These are phyloP conservation scores for Mus minutoides DNA, from an alignment of 2,797 vertebrate genomes.

Conservation along the genomic window DNA sequence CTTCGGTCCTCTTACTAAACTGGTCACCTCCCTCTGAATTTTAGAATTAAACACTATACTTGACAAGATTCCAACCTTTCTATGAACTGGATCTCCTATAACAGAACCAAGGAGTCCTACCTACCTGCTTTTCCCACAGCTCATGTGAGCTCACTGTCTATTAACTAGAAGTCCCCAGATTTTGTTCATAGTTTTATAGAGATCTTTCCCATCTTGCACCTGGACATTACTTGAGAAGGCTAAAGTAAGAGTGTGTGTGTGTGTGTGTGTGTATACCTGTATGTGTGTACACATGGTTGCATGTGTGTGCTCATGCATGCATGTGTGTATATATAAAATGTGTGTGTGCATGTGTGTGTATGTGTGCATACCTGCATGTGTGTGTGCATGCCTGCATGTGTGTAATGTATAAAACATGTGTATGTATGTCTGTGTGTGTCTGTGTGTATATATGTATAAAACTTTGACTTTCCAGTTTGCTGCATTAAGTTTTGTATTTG, in stretches of 20 bases:
- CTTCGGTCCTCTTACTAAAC: constrained; percentile 29
- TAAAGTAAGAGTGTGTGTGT: background rate
- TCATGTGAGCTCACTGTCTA: too few species aligned
- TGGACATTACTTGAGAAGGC: background rate
- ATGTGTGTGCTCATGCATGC: too few species aligned
- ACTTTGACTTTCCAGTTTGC: background rate
- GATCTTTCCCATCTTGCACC: background rate
- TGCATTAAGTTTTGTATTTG: background rate
- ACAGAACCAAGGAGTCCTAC: background rate
- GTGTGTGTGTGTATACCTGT: background rate
- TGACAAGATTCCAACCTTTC: background rate
- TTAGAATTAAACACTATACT: background rate
- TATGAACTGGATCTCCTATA: background rate
- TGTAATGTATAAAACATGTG: background rate
- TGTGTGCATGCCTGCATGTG: background rate
- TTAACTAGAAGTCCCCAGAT: background rate
- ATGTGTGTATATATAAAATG: background rate
- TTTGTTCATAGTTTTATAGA: background rate
- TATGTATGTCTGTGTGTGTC: background rate
- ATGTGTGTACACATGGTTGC: too few species aligned
- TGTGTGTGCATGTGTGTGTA: too few species aligned
- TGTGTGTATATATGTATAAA: background rate
- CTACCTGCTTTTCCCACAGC: background rate
- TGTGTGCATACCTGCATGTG: too few species aligned
- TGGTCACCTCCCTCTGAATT: constrained; percentile 21